phyloP scores from a whole-genome alignment of 1,140 invertebrate genomes.

The Tribolium castaneum region DNA sequence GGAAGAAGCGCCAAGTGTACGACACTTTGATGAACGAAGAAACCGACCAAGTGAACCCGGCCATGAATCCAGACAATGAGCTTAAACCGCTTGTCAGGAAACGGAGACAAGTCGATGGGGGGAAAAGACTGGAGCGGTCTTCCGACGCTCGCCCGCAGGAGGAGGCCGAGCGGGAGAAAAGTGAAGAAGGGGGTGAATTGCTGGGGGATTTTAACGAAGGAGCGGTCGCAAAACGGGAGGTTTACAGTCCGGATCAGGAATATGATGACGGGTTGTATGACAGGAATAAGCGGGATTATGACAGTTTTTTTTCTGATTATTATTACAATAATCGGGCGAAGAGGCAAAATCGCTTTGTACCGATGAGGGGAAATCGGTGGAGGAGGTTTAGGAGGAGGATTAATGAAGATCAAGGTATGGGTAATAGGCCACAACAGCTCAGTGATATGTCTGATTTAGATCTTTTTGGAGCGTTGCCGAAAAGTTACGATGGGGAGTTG shows the following conservation, averaged over 20 bases:
- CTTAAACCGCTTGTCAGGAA: conserved; percentile 51
- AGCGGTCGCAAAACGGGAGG: background rate
- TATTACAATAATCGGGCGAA: background rate
- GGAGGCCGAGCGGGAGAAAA: background rate
- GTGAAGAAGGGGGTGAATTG: background rate
- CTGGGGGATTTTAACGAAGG: conserved; percentile 1
- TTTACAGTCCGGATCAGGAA: background rate
- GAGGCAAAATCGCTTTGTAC: background rate
- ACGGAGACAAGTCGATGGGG: conserved; percentile 2
- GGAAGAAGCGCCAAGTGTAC: conserved; percentile 50
- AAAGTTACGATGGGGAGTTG: conserved; percentile 59
- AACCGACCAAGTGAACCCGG: conserved; percentile 54
- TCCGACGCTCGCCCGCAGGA: background rate
- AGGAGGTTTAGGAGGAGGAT: conserved; percentile 36
- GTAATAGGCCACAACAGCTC: conserved; percentile 48
- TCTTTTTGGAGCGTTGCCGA: conserved; percentile 60
- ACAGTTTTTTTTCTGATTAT: background rate
- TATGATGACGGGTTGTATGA: background rate
- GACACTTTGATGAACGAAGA: conserved; percentile 55
- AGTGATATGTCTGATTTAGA: conserved; percentile 58
- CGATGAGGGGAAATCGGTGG: background rate
- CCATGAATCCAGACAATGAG: conserved; percentile 46
- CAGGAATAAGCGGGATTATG: conserved; percentile 3
- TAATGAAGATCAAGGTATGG: conserved; percentile 35
- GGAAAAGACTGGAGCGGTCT: background rate